These are phyloP conservation scores for Linyphia triangularis DNA, from an alignment of 2,888 invertebrate genomes.

Conservation along the genomic window DNA sequence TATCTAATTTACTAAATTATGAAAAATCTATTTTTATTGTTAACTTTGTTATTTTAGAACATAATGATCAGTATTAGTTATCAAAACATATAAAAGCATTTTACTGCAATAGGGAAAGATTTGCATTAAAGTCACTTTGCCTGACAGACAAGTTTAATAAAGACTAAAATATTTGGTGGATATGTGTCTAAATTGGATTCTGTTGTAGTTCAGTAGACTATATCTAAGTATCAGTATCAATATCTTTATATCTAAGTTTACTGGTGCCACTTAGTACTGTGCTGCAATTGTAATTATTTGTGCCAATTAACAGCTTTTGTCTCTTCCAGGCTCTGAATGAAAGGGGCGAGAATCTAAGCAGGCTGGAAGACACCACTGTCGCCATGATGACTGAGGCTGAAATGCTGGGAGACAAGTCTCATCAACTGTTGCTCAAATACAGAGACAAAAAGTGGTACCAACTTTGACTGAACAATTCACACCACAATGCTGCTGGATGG, in stretches of 20 bases:
- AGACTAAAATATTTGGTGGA: too few species aligned
- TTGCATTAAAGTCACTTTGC: too few species aligned
- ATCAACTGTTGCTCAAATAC: slow-evolving; percentile 97
- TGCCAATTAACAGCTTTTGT: neutral
- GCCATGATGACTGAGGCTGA: slow-evolving; percentile 94
- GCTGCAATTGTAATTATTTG: neutral
- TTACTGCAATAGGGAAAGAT: too few species aligned
- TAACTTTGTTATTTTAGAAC: too few species aligned
- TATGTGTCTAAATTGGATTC: too few species aligned
- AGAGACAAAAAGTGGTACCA: slow-evolving; percentile 99
- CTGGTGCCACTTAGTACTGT: neutral
- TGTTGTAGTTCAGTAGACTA: too few species aligned
- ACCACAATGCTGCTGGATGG: slow-evolving; percentile 61
- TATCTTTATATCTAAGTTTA: neutral
- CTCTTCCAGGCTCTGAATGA: slow-evolving; percentile 90
- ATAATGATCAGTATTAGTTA: too few species aligned
- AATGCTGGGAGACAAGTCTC: slow-evolving; percentile 91
- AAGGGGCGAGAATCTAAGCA: slow-evolving; percentile 94
- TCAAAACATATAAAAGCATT: too few species aligned
- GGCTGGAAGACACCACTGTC: slow-evolving; percentile 94
- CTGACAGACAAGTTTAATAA: too few species aligned
- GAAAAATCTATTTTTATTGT: too few species aligned
- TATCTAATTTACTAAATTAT: too few species aligned
- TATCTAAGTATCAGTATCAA: neutral
- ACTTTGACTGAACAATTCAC: slow-evolving; percentile 85